Evolutionary conservation across 2,888 invertebrate genomes (phyloP).

Genomic region (Dryobota labecula): DNA sequence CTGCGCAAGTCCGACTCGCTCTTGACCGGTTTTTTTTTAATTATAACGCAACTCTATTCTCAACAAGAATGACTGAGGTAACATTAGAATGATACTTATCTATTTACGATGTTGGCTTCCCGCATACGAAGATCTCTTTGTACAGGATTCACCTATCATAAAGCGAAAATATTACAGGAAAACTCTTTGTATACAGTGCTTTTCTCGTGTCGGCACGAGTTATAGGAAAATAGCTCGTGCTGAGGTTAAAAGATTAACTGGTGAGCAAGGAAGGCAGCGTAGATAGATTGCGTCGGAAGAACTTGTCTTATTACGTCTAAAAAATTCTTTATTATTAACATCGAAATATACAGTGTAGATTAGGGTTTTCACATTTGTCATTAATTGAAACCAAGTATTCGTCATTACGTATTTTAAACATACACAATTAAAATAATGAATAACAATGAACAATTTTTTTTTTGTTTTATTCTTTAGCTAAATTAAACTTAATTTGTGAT

Average conservation of each 20-base stretch:
- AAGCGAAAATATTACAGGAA: slow-evolving; percentile 19
- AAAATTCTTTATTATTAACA: background rate
- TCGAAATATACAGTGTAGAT: background rate
- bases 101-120: slow-evolving; percentile 13
- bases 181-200: background rate
- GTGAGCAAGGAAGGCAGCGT: too few species aligned
- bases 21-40: too few species aligned
- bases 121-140: slow-evolving; percentile 35
- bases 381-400: too few species aligned
- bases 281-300: background rate
- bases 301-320: background rate
- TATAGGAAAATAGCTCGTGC: slow-evolving; percentile 1
- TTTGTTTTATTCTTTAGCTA: too few species aligned
- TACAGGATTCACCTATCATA: slow-evolving; percentile 11
- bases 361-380: too few species aligned
- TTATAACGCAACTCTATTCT: too few species aligned
- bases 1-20: too few species aligned
- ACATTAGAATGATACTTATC: slow-evolving; percentile 46
- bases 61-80: background rate
- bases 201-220: slow-evolving; percentile 4
- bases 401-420: too few species aligned
- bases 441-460: too few species aligned
- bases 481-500: too few species aligned
- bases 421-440: too few species aligned
- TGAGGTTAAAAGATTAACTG: background rate